Evolutionary conservation across 64 coral and sea anemone genomes (phyloP).

Genomic region (Orbicella faveolata): DNA sequence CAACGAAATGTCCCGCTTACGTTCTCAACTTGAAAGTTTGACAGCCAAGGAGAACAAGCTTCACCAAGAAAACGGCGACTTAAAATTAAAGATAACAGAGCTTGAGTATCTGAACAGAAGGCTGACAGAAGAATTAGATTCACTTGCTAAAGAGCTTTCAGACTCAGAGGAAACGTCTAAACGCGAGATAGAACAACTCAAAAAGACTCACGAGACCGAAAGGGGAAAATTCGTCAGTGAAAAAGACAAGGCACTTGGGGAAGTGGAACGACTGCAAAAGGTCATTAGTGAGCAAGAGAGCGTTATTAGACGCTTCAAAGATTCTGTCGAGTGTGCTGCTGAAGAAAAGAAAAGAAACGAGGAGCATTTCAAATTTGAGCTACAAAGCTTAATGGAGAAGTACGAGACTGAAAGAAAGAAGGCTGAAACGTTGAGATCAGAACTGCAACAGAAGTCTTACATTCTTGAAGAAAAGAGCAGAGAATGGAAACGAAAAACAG

Average conservation of each 20-base stretch:
- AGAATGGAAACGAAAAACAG: conserved; percentile 24
- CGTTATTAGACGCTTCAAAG: background rate
- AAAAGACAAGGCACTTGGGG: background rate
- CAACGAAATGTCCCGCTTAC: conserved; percentile 9
- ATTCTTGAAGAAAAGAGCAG: conserved; percentile 21
- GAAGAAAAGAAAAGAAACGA: conserved; percentile 31
- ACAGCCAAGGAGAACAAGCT: conserved; percentile 12
- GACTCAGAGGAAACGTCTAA: conserved; percentile 11
- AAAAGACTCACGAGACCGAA: background rate
- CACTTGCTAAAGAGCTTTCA: conserved; percentile 12
- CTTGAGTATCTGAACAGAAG: conserved; percentile 20
- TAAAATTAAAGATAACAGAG: conserved; percentile 19
- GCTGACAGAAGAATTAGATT: background rate
- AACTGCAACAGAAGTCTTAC: conserved; percentile 22
- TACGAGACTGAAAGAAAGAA: conserved; percentile 8
- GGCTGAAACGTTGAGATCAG: background rate
- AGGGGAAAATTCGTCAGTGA: background rate
- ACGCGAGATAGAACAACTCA: conserved; percentile 20
- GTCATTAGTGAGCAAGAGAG: conserved; percentile 1
- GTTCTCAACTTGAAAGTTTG: background rate
- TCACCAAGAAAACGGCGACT: conserved; percentile 14
- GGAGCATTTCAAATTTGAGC: background rate
- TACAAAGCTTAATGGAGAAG: conserved; percentile 2
- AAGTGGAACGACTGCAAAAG: background rate
- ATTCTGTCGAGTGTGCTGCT: background rate